These are phyloP conservation scores for Thymelicus lineola DNA, from an alignment of 2,888 invertebrate species.

Conservation along the genomic window DNA sequence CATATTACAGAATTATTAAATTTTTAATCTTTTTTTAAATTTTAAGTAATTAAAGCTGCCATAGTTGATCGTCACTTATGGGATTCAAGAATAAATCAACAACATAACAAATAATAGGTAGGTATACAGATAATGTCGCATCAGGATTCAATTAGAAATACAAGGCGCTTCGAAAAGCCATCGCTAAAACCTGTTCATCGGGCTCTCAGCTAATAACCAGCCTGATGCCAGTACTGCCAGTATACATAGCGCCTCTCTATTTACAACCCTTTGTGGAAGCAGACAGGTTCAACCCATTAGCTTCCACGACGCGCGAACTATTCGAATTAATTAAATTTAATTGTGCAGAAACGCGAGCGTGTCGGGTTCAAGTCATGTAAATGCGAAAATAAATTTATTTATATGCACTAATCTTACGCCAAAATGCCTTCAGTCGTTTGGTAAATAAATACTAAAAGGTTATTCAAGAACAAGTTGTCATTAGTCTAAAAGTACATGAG, in stretches of 20 bases:
- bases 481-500: too few species aligned
- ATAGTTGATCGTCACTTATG: too few species aligned
- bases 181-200: constrained; percentile 19
- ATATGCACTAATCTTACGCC: constrained; percentile 15
- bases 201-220: constrained; percentile 21
- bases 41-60: too few species aligned
- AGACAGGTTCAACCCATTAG: constrained; percentile 76
- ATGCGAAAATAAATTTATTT: constrained; percentile 58
- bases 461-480: too few species aligned
- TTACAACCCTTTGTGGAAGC: constrained; percentile 70
- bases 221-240: background rate
- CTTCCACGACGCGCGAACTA: constrained; percentile 76
- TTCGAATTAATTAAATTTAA: constrained; percentile 83
- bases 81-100: too few species aligned
- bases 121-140: too few species aligned
- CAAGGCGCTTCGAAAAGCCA: background rate
- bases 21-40: too few species aligned
- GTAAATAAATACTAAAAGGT: too few species aligned
- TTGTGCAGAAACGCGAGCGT: constrained; percentile 72
- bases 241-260: constrained; percentile 53
- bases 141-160: background rate
- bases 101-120: too few species aligned
- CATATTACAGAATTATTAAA: too few species aligned
- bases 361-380: constrained; percentile 57
- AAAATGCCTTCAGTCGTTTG: constrained; percentile 12